Conservation (phyloP, 2,113 vertebrate species). For the Brachirus orientalis region DNA sequence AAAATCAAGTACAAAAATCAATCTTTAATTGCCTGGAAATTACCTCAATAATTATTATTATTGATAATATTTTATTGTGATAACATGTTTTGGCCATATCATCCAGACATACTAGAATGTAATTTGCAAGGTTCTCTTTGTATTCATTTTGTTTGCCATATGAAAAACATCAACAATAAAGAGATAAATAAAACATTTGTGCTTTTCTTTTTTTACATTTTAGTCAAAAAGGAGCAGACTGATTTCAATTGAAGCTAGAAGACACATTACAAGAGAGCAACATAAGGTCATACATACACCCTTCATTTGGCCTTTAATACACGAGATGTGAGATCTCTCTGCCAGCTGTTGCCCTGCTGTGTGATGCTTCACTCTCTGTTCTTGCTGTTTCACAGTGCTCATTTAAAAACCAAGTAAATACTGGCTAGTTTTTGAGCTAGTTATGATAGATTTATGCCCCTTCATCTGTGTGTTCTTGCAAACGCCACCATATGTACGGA, state of each 20-base stretch:
- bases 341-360: constrained; percentile 27
- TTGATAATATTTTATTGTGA: too few relatives aligned
- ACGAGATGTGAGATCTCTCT: constrained; percentile 19
- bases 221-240: neutral
- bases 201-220: neutral
- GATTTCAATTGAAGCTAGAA: neutral
- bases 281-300: constrained; percentile 15
- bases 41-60: too few relatives aligned
- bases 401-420: constrained; percentile 7
- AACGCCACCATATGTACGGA: neutral
- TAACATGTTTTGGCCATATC: too few relatives aligned
- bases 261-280: constrained; percentile 5
- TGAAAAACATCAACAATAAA: neutral
- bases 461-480: neutral
- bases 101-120: too few relatives aligned
- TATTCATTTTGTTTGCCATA: too few relatives aligned
- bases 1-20: too few relatives aligned
- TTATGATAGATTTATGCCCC: neutral
- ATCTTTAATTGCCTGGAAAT: too few relatives aligned
- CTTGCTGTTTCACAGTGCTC: neutral
- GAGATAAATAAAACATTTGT: neutral
- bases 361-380: constrained; percentile 16
- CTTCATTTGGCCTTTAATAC: constrained; percentile 18
- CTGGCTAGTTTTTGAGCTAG: neutral
- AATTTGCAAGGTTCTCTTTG: too few relatives aligned